A percentile compares a stretch with the other conserved stretches of the same genome.
These are phyloP conservation scores for Dasysyrphus albostriatus DNA, from an alignment of 2,888 invertebrate genomes.

Conservation along the genomic window DNA sequence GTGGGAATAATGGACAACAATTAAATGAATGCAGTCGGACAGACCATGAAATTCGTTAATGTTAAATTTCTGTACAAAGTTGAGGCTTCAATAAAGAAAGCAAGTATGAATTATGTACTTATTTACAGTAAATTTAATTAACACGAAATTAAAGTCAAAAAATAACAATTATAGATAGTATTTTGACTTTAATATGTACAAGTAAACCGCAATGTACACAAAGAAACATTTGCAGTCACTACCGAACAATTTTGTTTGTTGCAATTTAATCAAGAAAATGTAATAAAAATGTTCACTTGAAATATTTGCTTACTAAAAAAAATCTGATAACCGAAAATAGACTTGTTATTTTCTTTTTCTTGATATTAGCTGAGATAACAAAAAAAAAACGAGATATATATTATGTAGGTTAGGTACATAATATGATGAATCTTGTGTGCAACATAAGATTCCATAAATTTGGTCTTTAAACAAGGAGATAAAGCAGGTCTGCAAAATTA, in stretches of 20 bases:
- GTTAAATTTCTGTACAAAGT: too few species aligned
- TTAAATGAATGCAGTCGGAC: too few species aligned
- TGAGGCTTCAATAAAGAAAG: too few species aligned
- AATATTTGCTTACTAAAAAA: slow-evolving; percentile 9
- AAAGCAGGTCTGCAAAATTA: neutral
- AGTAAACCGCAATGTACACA: neutral
- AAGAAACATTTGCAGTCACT: neutral
- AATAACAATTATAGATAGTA: too few species aligned
- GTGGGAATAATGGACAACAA: too few species aligned
- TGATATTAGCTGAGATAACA: neutral
- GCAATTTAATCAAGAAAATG: slow-evolving; percentile 10
- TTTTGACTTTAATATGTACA: neutral
- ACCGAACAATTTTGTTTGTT: neutral
- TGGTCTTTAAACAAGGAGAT: neutral
- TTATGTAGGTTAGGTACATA: neutral
- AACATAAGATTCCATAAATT: neutral
- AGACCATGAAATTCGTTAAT: too few species aligned
- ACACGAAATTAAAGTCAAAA: too few species aligned
- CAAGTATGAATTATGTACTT: too few species aligned
- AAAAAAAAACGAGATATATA: too few species aligned
- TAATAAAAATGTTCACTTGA: slow-evolving; percentile 2
- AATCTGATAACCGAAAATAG: slow-evolving; percentile 29
- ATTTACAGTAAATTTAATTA: too few species aligned
- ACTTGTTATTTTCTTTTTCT: neutral
- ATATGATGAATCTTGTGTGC: slow-evolving; percentile 28